These are phyloP conservation scores for Melanostoma mellinum DNA, from an alignment of 2,888 invertebrate genomes.

Conservation along the genomic window DNA sequence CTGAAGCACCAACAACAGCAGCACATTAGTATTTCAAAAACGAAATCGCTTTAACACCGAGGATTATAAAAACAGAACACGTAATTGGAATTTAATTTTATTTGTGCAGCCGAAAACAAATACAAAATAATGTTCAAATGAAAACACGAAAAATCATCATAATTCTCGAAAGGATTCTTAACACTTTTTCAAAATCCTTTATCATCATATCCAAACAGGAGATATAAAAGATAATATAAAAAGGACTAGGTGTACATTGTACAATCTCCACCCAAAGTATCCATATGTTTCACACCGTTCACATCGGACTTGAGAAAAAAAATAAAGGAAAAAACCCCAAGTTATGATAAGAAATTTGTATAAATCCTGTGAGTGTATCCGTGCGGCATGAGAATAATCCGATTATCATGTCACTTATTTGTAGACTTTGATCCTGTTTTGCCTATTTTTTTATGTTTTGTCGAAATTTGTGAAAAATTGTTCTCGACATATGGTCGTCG, in stretches of 20 bases:
- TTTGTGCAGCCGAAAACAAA: slow-evolving; percentile 60
- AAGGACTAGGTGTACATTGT: neutral
- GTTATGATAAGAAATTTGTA: slow-evolving; percentile 34
- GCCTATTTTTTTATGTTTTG: slow-evolving; percentile 20
- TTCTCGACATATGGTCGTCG: slow-evolving; percentile 52
- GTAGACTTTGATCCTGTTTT: slow-evolving; percentile 61
- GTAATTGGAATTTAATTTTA: slow-evolving; percentile 72
- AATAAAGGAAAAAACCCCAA: slow-evolving; percentile 6
- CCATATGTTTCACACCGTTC: slow-evolving; percentile 40
- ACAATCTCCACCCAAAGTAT: neutral
- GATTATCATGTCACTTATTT: slow-evolving; percentile 65
- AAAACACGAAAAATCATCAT: slow-evolving; percentile 10
- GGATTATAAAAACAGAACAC: slow-evolving; percentile 68
- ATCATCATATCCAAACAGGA: neutral
- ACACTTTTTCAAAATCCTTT: slow-evolving; percentile 30
- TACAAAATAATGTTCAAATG: neutral
- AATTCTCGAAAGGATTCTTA: slow-evolving; percentile 20
- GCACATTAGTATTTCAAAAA: slow-evolving; percentile 53
- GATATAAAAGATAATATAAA: neutral
- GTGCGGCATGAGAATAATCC: slow-evolving; percentile 69
- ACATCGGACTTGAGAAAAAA: neutral
- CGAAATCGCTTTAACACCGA: slow-evolving; percentile 34
- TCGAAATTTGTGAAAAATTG: slow-evolving; percentile 17
- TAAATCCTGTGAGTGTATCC: slow-evolving; percentile 59
- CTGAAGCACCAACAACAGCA: slow-evolving; percentile 18